Conservation (phyloP, 2,113 vertebrate species). For the Platichthys stellatus region DNA sequence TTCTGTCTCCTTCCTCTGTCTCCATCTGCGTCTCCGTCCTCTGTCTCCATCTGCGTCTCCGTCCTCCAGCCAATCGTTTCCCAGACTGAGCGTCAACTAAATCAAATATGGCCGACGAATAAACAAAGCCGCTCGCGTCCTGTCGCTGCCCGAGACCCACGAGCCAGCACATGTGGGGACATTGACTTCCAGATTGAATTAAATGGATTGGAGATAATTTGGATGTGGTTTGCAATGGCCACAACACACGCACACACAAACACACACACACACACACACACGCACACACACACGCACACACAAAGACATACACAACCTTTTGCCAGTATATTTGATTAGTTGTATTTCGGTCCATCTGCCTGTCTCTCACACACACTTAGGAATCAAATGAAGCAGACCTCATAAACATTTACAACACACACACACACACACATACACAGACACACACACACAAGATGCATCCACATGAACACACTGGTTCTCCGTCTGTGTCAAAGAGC, state of each 20-base stretch:
- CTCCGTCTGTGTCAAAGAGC: too few species aligned
- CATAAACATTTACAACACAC: constrained; percentile 33
- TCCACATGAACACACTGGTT: too few species aligned
- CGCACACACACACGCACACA: constrained; percentile 7
- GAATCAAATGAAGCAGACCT: constrained; percentile 41
- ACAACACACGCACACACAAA: not conserved
- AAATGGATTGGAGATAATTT: constrained; percentile 27
- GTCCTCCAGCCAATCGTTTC: not conserved
- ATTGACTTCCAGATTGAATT: constrained; percentile 43
- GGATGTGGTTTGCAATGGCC: not conserved
- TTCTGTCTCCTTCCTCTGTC: too few species aligned
- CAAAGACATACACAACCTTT: not conserved
- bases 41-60: not conserved
- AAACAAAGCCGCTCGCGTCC: not conserved
- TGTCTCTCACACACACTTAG: constrained; percentile 42
- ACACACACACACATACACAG: not conserved
- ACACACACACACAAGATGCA: too few species aligned
- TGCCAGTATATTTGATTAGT: constrained; percentile 33
- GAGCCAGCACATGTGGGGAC: not conserved
- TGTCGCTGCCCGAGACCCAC: not conserved
- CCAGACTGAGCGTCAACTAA: not conserved
- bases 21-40: too few species aligned
- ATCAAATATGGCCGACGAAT: not conserved
- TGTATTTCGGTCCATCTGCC: constrained; percentile 50
- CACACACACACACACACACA: not conserved